These are phyloP conservation scores for Argyresthia albistria DNA, from an alignment of 2,888 invertebrate species.

Conservation along the genomic window DNA sequence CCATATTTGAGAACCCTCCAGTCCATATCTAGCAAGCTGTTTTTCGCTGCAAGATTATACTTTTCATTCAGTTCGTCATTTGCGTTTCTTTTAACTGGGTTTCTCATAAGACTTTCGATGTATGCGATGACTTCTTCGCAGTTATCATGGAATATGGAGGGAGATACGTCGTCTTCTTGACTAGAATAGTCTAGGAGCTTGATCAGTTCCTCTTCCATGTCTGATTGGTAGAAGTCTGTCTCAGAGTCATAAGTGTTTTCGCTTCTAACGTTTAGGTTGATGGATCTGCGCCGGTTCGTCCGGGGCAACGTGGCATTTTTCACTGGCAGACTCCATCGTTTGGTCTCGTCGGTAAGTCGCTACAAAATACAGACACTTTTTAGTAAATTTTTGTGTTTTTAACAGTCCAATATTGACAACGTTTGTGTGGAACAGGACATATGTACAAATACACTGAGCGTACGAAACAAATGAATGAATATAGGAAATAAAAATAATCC, in stretches of 20 bases:
- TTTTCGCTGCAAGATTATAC: slow-evolving; percentile 50
- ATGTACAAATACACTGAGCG: neutral
- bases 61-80: slow-evolving; percentile 46
- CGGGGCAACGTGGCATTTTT: slow-evolving; percentile 39
- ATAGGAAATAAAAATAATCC: neutral
- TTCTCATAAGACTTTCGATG: slow-evolving; percentile 42
- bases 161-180: slow-evolving; percentile 72
- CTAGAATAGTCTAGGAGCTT: slow-evolving; percentile 80
- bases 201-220: slow-evolving; percentile 84
- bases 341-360: slow-evolving; percentile 34
- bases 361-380: slow-evolving; percentile 24
- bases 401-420: slow-evolving; percentile 36
- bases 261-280: slow-evolving; percentile 24
- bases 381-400: neutral
- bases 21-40: slow-evolving; percentile 58
- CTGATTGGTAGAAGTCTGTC: slow-evolving; percentile 83
- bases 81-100: slow-evolving; percentile 22
- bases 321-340: slow-evolving; percentile 62
- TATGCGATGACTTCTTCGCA: slow-evolving; percentile 56
- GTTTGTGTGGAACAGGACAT: neutral
- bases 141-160: slow-evolving; percentile 56
- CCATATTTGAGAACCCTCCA: slow-evolving; percentile 64
- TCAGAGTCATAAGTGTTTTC: slow-evolving; percentile 75
- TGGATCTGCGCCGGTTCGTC: slow-evolving; percentile 35
- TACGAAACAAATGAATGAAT: neutral